Conservation (phyloP, 1,140 invertebrate species). For the Littorina saxatilis region DNA sequence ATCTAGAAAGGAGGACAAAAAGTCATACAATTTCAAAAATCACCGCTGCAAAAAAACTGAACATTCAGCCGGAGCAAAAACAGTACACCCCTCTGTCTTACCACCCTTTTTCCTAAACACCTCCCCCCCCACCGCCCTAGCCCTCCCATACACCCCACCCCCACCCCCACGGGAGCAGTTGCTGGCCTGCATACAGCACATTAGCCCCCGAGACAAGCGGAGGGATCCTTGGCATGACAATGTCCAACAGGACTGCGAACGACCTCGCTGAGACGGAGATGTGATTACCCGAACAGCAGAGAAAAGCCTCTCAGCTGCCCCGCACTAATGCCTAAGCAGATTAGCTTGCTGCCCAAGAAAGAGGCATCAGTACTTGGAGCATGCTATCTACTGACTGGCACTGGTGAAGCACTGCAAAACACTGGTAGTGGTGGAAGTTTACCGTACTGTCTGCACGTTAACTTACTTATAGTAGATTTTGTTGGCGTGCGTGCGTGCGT, state of each 20-base stretch:
- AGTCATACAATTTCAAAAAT: too few species aligned
- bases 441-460: too few species aligned
- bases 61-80: too few species aligned
- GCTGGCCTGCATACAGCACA: background rate
- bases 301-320: slow-evolving; percentile 27
- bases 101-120: too few species aligned
- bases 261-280: slow-evolving; percentile 29
- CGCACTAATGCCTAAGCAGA: slow-evolving; percentile 35
- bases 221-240: slow-evolving; percentile 26
- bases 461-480: background rate
- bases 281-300: slow-evolving; percentile 20
- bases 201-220: background rate
- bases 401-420: too few species aligned
- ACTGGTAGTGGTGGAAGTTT: too few species aligned
- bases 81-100: too few species aligned
- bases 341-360: background rate
- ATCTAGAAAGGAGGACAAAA: too few species aligned
- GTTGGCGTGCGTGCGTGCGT: background rate
- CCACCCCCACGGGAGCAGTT: background rate
- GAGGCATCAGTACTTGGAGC: too few species aligned
- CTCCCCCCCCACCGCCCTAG: background rate
- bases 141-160: background rate
- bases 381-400: too few species aligned
- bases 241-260: slow-evolving; percentile 18
- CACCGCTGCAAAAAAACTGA: too few species aligned